phyloP scores from a whole-genome alignment of 2,888 invertebrate genomes.

The Ormyrus pomaceus region DNA sequence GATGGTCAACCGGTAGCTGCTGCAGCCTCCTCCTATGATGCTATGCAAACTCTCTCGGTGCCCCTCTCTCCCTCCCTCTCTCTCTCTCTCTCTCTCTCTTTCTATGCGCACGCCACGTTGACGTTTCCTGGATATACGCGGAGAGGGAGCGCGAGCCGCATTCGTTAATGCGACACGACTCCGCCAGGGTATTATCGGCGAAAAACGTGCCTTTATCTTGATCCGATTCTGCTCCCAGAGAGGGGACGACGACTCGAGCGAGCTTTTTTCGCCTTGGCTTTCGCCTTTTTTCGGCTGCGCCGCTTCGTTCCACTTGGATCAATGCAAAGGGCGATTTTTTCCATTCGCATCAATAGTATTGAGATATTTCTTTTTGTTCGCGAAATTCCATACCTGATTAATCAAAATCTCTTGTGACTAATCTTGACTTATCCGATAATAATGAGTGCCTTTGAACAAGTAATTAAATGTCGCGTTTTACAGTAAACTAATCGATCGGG shows the following conservation, averaged over 20 bases:
- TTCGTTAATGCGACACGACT: slow-evolving; percentile 58
- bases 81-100: no score
- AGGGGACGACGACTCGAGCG: background rate
- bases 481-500: no score
- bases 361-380: no score
- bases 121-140: slow-evolving; percentile 56
- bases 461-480: no score
- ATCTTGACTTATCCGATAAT: no score
- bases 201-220: slow-evolving; percentile 53
- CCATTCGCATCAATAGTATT: no score
- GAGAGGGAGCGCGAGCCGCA: slow-evolving; percentile 23
- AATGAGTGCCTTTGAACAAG: no score
- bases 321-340: no score
- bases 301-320: no score
- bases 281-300: no score
- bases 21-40: slow-evolving; percentile 29
- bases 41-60: slow-evolving; percentile 47
- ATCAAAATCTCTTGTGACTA: no score
- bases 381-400: no score
- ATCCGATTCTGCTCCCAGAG: slow-evolving; percentile 44
- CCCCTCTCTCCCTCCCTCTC: background rate
- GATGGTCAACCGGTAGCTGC: background rate
- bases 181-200: slow-evolving; percentile 42
- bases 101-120: slow-evolving; percentile 43
- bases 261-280: background rate